A percentile compares a stretch with the other conserved stretches of the same genome.
phyloP scores from a whole-genome alignment of 1,140 invertebrate species.

The Pogonomyrmex californicus region DNA sequence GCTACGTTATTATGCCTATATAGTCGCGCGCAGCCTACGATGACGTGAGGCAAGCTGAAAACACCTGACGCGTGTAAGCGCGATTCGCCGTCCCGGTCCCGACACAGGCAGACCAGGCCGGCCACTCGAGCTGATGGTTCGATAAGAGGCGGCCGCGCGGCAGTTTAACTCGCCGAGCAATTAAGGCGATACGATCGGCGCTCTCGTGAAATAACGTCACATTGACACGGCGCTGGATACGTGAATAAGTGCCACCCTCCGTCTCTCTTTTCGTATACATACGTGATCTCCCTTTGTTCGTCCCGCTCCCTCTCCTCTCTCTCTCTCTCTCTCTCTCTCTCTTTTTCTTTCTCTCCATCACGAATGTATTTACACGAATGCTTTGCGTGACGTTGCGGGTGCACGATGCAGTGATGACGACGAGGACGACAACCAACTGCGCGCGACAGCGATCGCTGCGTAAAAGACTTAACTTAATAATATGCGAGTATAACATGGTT shows the following conservation, averaged over 20 bases:
- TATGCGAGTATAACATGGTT: constrained; percentile 48
- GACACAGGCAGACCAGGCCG: constrained; percentile 6
- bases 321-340: constrained; percentile 13
- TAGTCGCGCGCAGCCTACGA: constrained; percentile 36
- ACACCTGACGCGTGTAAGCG: constrained; percentile 76
- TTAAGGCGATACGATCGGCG: constrained; percentile 84
- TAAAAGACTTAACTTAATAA: constrained; percentile 73
- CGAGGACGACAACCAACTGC: constrained; percentile 65
- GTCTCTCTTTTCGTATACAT: constrained; percentile 6
- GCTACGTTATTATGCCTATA: background rate
- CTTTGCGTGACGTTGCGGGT: constrained; percentile 68
- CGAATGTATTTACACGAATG: constrained; percentile 71
- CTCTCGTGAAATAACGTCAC: constrained; percentile 83
- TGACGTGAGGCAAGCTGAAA: constrained; percentile 76
- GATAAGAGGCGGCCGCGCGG: constrained; percentile 82
- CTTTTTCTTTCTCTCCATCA: background rate
- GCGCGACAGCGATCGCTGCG: constrained; percentile 45
- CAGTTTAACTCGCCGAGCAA: constrained; percentile 84
- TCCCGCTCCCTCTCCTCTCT: background rate
- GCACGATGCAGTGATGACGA: constrained; percentile 52
- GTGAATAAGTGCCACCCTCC: constrained; percentile 67
- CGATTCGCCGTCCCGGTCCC: constrained; percentile 32
- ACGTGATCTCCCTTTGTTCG: background rate
- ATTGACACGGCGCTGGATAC: constrained; percentile 69
- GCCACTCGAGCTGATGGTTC: constrained; percentile 77